Evolutionary conservation across 2,113 vertebrate species (phyloP).

Genomic region (Paradoxurus hermaphroditus): DNA sequence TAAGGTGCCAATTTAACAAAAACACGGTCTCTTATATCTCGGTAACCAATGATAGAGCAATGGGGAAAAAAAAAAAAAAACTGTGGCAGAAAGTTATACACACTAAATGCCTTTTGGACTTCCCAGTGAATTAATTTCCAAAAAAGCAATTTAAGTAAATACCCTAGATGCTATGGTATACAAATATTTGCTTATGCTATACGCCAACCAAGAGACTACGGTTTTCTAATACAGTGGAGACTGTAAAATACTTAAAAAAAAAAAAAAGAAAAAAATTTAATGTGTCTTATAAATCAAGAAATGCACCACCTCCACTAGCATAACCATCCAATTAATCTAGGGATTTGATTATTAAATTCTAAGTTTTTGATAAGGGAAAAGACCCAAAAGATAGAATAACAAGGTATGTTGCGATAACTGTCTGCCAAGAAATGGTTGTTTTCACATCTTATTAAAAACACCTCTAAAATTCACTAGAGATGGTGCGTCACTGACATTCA

Average conservation of each 20-base stretch:
- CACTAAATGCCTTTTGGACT: conserved; percentile 75
- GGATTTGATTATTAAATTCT: conserved; percentile 48
- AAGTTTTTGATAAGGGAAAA: conserved; percentile 6
- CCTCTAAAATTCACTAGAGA: neutral
- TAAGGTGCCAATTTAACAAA: conserved; percentile 28
- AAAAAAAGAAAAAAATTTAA: neutral
- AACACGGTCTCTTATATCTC: conserved; percentile 35
- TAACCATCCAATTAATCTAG: neutral
- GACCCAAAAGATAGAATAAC: conserved; percentile 17
- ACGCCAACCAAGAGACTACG: conserved; percentile 72
- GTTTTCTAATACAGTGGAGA: conserved; percentile 79
- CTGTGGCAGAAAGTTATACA: conserved; percentile 73
- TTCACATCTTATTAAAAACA: conserved; percentile 21
- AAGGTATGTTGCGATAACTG: neutral
- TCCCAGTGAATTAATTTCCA: conserved; percentile 81
- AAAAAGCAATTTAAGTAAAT: conserved; percentile 87
- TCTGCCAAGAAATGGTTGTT: neutral
- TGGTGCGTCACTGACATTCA: neutral
- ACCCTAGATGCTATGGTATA: conserved; percentile 78
- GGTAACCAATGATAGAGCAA: conserved; percentile 40
- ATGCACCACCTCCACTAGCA: neutral
- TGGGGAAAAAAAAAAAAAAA: neutral
- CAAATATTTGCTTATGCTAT: conserved; percentile 79
- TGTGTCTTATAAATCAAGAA: conserved; percentile 43
- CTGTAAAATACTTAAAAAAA: conserved; percentile 59